phyloP scores from a whole-genome alignment of 2,797 vertebrate genomes.

The Anolis apletophallus region DNA sequence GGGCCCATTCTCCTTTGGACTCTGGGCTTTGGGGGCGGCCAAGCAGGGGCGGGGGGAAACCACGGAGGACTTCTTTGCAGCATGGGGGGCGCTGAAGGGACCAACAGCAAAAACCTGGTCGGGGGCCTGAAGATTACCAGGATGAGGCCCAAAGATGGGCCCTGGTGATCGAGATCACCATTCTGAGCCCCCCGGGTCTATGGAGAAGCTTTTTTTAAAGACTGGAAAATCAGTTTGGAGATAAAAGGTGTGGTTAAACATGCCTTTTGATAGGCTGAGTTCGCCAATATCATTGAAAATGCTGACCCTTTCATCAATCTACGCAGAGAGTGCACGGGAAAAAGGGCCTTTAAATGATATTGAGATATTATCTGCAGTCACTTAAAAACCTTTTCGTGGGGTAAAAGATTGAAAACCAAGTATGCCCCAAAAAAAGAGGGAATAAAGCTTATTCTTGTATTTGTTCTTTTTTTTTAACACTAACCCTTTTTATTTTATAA shows the following conservation, averaged over 20 bases:
- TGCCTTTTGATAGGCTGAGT: background rate
- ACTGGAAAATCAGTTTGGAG: background rate
- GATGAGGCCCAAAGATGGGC: too few species aligned
- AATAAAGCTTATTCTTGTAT: background rate
- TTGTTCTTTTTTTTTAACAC: background rate
- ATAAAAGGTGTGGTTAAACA: background rate
- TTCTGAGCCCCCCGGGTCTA: too few species aligned
- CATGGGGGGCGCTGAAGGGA: too few species aligned
- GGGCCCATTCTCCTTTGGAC: too few species aligned
- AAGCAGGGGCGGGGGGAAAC: too few species aligned
- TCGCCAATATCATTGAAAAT: too few species aligned
- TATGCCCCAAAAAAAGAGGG: background rate
- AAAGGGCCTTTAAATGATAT: background rate
- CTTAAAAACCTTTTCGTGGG: background rate
- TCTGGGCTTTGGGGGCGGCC: too few species aligned
- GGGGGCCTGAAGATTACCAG: too few species aligned
- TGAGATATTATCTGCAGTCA: background rate
- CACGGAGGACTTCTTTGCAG: too few species aligned
- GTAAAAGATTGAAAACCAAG: conserved; percentile 11
- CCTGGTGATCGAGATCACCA: too few species aligned
- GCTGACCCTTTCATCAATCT: too few species aligned
- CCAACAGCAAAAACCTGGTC: too few species aligned
- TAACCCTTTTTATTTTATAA: conserved; percentile 8
- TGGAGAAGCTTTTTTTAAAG: background rate
- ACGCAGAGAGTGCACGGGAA: background rate